A percentile compares a stretch with the other conserved stretches of the same genome.
These are phyloP conservation scores for Glandiceps talaboti DNA, from an alignment of 53 echinoderm and acorn worm species.

Conservation along the genomic window DNA sequence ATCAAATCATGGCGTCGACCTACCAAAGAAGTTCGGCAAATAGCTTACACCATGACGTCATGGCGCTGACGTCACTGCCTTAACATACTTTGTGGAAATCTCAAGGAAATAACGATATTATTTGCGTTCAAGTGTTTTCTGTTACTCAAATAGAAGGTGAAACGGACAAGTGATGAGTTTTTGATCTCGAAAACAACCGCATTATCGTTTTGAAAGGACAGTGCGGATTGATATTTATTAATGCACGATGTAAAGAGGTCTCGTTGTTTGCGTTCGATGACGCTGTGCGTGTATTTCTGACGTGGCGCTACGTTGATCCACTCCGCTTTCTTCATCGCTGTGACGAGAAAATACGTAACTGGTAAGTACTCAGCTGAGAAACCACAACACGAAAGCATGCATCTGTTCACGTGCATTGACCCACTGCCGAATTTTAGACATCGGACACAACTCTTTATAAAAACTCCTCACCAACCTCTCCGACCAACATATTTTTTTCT, in stretches of 20 bases:
- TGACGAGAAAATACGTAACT: slow-evolving; percentile 68
- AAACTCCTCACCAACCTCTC: background rate
- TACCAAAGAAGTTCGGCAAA: background rate
- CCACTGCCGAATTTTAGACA: background rate
- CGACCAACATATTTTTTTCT: too few species aligned
- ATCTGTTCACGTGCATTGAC: background rate
- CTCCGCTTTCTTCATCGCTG: slow-evolving; percentile 89
- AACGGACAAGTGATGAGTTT: too few species aligned
- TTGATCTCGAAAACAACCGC: too few species aligned
- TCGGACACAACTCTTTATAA: background rate
- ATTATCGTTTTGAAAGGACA: too few species aligned
- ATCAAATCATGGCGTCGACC: background rate
- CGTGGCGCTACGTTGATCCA: slow-evolving; percentile 99
- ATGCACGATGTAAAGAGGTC: background rate
- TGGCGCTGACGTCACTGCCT: background rate
- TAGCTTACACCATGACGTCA: background rate
- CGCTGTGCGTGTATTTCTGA: slow-evolving; percentile 89
- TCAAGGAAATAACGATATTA: too few species aligned
- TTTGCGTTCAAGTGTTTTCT: too few species aligned
- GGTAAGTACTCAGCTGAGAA: slow-evolving; percentile 67
- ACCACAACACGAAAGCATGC: background rate
- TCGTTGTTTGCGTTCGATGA: slow-evolving; percentile 21
- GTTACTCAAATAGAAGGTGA: too few species aligned
- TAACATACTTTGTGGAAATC: too few species aligned
- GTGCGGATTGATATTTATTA: background rate